These are phyloP conservation scores for Nymphalis polychloros DNA, from an alignment of 2,888 invertebrate species.

Conservation along the genomic window DNA sequence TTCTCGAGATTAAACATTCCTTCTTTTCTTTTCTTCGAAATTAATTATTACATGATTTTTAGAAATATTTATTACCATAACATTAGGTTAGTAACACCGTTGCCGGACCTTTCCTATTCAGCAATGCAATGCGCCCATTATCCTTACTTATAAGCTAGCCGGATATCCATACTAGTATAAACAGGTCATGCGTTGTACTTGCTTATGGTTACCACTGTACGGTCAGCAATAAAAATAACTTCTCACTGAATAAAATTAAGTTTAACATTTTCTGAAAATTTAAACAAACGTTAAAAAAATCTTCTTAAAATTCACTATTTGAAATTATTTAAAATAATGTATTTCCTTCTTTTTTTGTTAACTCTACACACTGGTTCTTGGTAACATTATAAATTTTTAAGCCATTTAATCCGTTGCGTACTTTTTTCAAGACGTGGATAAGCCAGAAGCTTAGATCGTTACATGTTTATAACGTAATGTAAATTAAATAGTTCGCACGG, in stretches of 20 bases:
- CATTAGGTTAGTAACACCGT: constrained; percentile 26
- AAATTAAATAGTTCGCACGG: neutral
- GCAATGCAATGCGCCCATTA: constrained; percentile 57
- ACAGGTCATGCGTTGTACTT: constrained; percentile 60
- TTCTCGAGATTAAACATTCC: constrained; percentile 8
- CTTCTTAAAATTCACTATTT: neutral
- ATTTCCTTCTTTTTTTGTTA: neutral
- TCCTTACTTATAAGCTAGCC: constrained; percentile 61
- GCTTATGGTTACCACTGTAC: constrained; percentile 48
- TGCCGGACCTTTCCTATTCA: constrained; percentile 44
- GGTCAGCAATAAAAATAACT: constrained; percentile 34
- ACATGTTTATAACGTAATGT: constrained; percentile 4
- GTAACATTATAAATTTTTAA: constrained; percentile 54
- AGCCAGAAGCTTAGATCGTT: constrained; percentile 13
- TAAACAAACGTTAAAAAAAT: no score
- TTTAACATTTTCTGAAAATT: neutral
- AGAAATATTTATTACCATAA: constrained; percentile 12
- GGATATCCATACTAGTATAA: constrained; percentile 74
- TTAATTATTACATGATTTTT: neutral
- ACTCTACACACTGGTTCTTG: constrained; percentile 20
- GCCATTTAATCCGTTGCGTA: constrained; percentile 55
- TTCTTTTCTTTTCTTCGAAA: neutral
- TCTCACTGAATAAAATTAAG: constrained; percentile 3
- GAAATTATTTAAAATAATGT: neutral
- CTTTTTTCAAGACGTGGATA: constrained; percentile 42